These are phyloP conservation scores for Zaprionus davidi DNA, from an alignment of 1,140 invertebrate genomes.

Conservation along the genomic window DNA sequence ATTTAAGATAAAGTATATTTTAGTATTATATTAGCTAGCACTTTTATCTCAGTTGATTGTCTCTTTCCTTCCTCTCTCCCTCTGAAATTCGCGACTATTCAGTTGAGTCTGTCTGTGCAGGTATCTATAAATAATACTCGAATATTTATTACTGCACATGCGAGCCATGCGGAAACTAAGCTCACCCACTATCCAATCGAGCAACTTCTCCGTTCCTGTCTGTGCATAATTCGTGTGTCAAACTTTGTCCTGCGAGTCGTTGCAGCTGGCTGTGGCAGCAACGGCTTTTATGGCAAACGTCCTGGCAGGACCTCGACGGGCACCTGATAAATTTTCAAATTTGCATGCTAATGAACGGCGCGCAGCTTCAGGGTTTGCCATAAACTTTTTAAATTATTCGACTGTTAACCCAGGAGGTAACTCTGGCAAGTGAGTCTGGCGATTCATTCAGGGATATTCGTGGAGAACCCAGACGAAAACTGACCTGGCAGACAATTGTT, in stretches of 20 bases:
- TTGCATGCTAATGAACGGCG: constrained; percentile 41
- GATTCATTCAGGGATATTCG: not conserved
- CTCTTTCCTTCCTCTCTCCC: not conserved
- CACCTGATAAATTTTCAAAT: constrained; percentile 39
- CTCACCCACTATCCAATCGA: not conserved
- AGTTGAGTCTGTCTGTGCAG: not conserved
- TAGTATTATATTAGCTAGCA: too few relatives aligned
- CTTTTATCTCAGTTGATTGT: not conserved
- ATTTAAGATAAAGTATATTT: too few relatives aligned
- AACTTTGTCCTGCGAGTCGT: constrained; percentile 20
- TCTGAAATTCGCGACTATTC: not conserved
- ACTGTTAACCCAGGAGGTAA: constrained; percentile 3
- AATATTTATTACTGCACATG: constrained; percentile 27
- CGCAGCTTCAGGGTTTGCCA: constrained; percentile 4
- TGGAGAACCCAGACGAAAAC: not conserved
- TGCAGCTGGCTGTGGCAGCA: constrained; percentile 7
- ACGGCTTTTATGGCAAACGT: not conserved
- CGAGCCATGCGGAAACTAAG: not conserved
- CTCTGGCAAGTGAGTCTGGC: not conserved
- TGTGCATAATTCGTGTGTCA: constrained; percentile 30
- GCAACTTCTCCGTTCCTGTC: constrained; percentile 10
- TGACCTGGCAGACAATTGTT: constrained; percentile 12
- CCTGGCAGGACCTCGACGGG: constrained; percentile 2
- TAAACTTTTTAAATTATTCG: constrained; percentile 33
- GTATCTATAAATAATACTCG: constrained; percentile 14